Conservation (phyloP, 1,140 invertebrate genomes). For the Diorhabda carinulata region DNA sequence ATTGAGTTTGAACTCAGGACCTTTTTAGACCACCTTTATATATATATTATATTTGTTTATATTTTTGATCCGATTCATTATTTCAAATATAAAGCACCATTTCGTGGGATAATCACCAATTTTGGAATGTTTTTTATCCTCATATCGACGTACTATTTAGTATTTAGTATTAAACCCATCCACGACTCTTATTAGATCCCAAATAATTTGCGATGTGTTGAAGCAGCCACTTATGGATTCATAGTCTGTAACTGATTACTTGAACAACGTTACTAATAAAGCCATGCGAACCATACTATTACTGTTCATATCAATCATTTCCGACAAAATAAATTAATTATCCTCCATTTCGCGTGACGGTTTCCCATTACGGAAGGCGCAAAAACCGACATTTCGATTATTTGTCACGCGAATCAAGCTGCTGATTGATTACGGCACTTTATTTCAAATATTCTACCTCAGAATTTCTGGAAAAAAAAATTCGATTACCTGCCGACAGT, state of each 20-base stretch:
- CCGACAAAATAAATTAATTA: conserved; percentile 1
- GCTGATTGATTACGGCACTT: neutral
- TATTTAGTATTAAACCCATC: too few species aligned
- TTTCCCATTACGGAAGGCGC: neutral
- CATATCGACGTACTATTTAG: too few species aligned
- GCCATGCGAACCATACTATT: neutral
- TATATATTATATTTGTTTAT: too few species aligned
- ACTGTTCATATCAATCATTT: neutral
- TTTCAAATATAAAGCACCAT: too few species aligned
- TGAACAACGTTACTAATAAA: neutral
- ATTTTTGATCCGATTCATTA: too few species aligned
- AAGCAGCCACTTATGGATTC: neutral
- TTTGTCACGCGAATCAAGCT: neutral
- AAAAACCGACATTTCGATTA: conserved; percentile 2
- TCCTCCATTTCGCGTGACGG: neutral
- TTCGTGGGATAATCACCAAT: too few species aligned
- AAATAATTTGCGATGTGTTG: too few species aligned
- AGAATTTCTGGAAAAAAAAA: neutral
- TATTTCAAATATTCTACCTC: conserved; percentile 3
- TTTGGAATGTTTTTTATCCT: too few species aligned
- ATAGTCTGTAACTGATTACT: neutral
- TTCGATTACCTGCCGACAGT: neutral
- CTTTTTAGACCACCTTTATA: too few species aligned
- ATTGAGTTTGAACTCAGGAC: too few species aligned
- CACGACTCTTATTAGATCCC: too few species aligned